Base-by-base conservation (phyloP, 2,888 invertebrate species). In the Agonopterix subpropinquella region DNA sequence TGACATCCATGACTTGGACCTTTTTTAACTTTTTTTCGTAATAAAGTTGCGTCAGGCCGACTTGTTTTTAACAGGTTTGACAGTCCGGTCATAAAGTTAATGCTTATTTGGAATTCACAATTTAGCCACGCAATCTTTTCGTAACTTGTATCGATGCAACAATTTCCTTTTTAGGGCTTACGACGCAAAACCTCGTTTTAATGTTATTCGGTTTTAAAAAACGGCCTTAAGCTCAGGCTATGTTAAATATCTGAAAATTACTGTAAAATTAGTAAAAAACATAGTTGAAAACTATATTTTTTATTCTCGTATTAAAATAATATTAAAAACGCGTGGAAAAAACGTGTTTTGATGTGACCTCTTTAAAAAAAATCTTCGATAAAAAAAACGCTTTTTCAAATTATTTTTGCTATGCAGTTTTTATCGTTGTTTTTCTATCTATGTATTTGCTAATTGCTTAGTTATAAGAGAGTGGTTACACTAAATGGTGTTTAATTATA, bases 401-500 rank as follows among this genome's bases (percentile, higher is more conserved):
- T 80, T 80, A 79, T 81, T 81, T 83, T 82, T 79, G 80, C 80
- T 80, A 82, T 58, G 72, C 69, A 5, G 7, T 70, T 73, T 80
- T 76, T 73, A 66, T 54, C 47, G 51, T 62, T 62, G 53, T 51
- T 62, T 65, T 57, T 56, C n/a, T 54, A 49, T 51, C 11, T 61
- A 59, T 66, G 59, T 63, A 55, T 65, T 64, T 50, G 67, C 65
- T 67, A 58, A 28, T 58, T 50, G 70, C 71, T 72, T 72, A 64
- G 61, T 59, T 69, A 67, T 53, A 49, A 51, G 57, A 58, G 54
- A 54, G 55, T 45, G 57, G 39, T 28, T 28, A 5, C 28, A 37
- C 37, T 54, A 47, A 47, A 53, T 15, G 47, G 10, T 37, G 47
- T 42, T 18, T 28, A 28, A 28, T 28, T 28, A 28, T 55, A 35